Evolutionary conservation across 2,888 invertebrate genomes (phyloP).

Genomic region (Agrotis puta): DNA sequence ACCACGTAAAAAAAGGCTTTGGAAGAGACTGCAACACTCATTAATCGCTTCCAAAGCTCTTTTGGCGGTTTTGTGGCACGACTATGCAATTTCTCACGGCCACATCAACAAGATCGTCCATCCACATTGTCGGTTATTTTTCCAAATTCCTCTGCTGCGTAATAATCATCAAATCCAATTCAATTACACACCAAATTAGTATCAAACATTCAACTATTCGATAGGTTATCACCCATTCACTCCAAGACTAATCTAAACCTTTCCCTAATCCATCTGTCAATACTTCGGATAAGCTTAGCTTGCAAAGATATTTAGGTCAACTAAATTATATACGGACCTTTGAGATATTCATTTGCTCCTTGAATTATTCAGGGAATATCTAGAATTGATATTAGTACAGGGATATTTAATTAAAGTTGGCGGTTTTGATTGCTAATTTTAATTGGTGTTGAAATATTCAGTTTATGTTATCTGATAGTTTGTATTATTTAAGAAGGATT

Average conservation of each 20-base stretch:
- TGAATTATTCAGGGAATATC: slow-evolving; percentile 33
- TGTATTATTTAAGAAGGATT: not conserved
- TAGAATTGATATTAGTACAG: not conserved
- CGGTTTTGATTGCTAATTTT: slow-evolving; percentile 1
- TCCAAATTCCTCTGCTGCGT: too few species aligned
- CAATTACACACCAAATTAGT: slow-evolving; percentile 38
- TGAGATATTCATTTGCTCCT: slow-evolving; percentile 21
- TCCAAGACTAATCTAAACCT: slow-evolving; percentile 38
- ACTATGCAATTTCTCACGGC: not conserved
- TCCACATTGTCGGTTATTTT: too few species aligned
- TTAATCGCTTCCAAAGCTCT: too few species aligned
- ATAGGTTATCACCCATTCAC: slow-evolving; percentile 43
- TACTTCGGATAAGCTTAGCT: slow-evolving; percentile 19
- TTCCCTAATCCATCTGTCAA: slow-evolving; percentile 45
- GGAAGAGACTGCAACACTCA: too few species aligned
- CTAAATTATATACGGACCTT: slow-evolving; percentile 29
- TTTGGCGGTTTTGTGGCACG: too few species aligned
- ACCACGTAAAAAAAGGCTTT: too few species aligned
- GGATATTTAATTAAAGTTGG: not conserved
- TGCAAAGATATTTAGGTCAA: slow-evolving; percentile 39
- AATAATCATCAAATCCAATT: slow-evolving; percentile 5
- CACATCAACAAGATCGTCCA: too few species aligned
- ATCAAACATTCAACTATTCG: slow-evolving; percentile 27
- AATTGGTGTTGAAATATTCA: slow-evolving; percentile 5
- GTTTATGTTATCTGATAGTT: not conserved